Conservation (phyloP, 2,113 vertebrate species). For the Myotis davidii region DNA sequence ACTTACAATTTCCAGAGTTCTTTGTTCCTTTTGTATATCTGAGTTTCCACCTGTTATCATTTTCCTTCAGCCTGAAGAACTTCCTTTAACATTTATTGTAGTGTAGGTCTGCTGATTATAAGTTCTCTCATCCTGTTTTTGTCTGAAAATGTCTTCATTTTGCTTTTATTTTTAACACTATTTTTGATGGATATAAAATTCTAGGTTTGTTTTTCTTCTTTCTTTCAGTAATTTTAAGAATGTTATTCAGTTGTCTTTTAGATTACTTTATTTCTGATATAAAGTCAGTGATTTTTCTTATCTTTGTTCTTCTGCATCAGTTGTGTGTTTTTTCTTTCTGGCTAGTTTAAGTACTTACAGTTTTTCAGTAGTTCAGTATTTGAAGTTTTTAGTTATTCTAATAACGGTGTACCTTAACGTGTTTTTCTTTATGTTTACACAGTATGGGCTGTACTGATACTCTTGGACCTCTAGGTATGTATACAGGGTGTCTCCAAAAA, state of each 20-base stretch:
- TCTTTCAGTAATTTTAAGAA: neutral
- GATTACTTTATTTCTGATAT: neutral
- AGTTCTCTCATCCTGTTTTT: neutral
- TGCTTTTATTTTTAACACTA: slow-evolving; percentile 25
- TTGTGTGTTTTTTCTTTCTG: neutral
- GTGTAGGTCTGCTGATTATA: neutral
- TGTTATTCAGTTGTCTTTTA: neutral
- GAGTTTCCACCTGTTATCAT: neutral
- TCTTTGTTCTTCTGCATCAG: neutral
- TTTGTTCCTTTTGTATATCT: neutral
- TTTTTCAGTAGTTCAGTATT: neutral
- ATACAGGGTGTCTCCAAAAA: neutral
- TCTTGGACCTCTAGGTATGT: neutral
- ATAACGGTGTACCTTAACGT: neutral
- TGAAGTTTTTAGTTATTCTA: neutral
- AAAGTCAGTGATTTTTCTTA: slow-evolving; percentile 2
- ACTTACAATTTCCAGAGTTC: neutral
- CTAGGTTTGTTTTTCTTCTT: neutral
- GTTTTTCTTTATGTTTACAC: slow-evolving; percentile 33
- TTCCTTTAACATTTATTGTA: neutral
- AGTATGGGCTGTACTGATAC: neutral
- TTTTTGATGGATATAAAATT: neutral
- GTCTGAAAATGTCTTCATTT: slow-evolving; percentile 26
- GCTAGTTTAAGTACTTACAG: neutral
- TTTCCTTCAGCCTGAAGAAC: neutral